Base-by-base conservation (phyloP, 1,140 invertebrate species). In the Lordiphosa stackelbergi region DNA sequence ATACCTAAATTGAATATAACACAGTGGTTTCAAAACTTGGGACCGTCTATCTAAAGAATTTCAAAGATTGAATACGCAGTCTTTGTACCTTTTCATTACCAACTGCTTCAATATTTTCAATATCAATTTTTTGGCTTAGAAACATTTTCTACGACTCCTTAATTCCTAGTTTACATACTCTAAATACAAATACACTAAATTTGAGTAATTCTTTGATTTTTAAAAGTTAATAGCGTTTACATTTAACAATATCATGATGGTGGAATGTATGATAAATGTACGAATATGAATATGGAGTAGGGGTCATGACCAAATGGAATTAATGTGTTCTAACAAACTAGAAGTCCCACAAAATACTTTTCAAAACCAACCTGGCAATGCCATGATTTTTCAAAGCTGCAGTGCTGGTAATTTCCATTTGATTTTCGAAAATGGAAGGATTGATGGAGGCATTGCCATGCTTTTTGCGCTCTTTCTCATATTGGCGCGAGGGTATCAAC, bases 401-500 rank as follows among this genome's bases (percentile, higher is more conserved):
- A n/a, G 84, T 85, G 53, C 81, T 69, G 8, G 87, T 86, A 10
- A 88, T 83, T 65, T 88, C 87, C 45, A 88, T 77, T 72, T 86
- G 85, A 36, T 70, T 86, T 41, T 87, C 86, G 41, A 84, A 66
- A 35, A 81, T 57, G 22, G 81, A 73, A 22, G 78, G 48, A 59
- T 70, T 86, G 3, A 66, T 69, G 10, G 77, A 69, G 1, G 64
- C 51, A 37, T 66, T 69, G 56, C 75, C 75, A 36, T 87, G 73
- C 52, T 85, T 85, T 45, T 85, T 87, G 28, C 75, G 75, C 16
- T 87, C 87, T 53, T 85, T 87, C 22, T 89, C 88, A 62, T 90
- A 91, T 24, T 93, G 90, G 77, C 91, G 90, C 10, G 94, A 94
- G 22, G 95, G 94, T 70, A 94, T 92, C 58, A 97, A 88, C 45